Conservation (phyloP, 1,140 invertebrate species). For the Lucilia sericata region DNA sequence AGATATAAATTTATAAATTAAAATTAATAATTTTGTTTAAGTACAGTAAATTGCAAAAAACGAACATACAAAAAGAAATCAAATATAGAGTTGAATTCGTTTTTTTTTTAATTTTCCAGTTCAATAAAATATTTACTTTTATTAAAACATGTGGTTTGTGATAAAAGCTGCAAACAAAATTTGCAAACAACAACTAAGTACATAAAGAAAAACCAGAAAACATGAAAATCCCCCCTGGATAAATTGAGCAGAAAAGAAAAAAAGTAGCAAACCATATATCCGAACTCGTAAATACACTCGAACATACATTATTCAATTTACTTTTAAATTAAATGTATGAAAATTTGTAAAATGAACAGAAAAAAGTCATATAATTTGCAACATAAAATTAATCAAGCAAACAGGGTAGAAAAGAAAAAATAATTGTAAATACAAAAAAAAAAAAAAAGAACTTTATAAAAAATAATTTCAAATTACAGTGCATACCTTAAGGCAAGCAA, state of each 20-base stretch:
- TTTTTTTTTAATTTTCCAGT: constrained; percentile 11
- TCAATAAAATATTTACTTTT: constrained; percentile 1
- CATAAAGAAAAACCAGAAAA: too few species aligned
- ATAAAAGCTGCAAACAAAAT: not conserved
- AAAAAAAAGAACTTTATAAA: not conserved
- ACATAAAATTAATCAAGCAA: not conserved
- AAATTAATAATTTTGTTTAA: too few species aligned
- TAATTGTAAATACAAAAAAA: not conserved
- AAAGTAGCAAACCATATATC: too few species aligned
- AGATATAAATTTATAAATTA: too few species aligned
- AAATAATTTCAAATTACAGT: not conserved
- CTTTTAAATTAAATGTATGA: not conserved
- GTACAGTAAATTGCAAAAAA: too few species aligned
- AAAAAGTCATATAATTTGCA: not conserved
- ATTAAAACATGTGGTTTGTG: not conserved
- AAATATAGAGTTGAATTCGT: not conserved
- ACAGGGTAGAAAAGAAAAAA: not conserved
- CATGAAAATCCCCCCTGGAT: too few species aligned
- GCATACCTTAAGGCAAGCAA: not conserved
- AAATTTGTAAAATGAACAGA: not conserved
- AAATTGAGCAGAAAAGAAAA: too few species aligned
- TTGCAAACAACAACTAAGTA: too few species aligned
- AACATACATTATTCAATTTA: not conserved
- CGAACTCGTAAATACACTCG: not conserved
- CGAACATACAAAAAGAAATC: too few species aligned